Base-by-base conservation (phyloP, 1,140 invertebrate genomes). In the Ceratina calcarata region DNA sequence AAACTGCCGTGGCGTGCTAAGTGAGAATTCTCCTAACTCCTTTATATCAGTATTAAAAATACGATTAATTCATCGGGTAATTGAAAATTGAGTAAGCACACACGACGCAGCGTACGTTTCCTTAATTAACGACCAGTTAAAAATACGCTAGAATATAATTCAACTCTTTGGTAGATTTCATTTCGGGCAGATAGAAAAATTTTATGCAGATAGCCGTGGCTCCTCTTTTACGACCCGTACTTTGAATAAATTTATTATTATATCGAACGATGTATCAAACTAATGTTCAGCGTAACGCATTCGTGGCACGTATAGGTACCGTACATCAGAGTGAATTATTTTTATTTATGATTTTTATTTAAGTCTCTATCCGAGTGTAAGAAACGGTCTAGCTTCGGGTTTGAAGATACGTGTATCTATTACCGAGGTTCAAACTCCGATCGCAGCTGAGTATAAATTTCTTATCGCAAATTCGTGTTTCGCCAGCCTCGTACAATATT, bases 161-260 rank as follows among this genome's bases (percentile, higher is more conserved):
- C 55, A 71, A 71, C 58, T 71, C n/a, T n/a, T 58, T 22, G 27
- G 3, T 37, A 20, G 13, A 58, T 45, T 20, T 22, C 20, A 70
- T 37, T 68, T 55, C 6, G n/a, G 16, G 24, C 1, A 8, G 15
- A 4, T 10, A 6, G 55, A 58, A 70, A 58, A 20, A 22, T 22
- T 1, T 8, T 24, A 57, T 20, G 37, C 6, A 58, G 24, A 27
- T 18, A 65, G 57, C 18, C 13, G 24, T 57, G 7, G 24, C 20
- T 37, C 18, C 3, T n/a, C 24, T 32, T 58, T 71, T 37, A 70
- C 16, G 27, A 13, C 2, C 10, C 3, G 18, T 22, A 20, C 32
- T 58, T 71, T 37, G n/a, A 16, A 71, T 16, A 32, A 15, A 37
- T 70, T 71, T 71, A 57, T 45, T 58, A 13, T 58, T 58, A 68